Conservation (phyloP, 2,888 invertebrate genomes). For the Achlya flavicornis region DNA sequence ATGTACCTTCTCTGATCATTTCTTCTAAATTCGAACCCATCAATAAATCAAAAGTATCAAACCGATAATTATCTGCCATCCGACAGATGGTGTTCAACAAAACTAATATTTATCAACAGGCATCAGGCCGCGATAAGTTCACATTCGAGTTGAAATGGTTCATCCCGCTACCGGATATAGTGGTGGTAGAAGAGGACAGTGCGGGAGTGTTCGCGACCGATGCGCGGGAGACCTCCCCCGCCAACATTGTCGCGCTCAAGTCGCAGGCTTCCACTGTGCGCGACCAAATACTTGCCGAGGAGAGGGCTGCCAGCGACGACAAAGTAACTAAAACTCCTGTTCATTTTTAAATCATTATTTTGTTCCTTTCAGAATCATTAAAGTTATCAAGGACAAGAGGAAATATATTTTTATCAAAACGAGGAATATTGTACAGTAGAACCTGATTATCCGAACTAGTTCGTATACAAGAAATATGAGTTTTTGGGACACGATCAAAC, state of each 20-base stretch:
- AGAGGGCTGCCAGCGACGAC: conserved; percentile 86
- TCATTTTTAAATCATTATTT: no score
- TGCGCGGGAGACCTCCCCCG: conserved; percentile 87
- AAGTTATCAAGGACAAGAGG: no score
- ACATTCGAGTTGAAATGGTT: conserved; percentile 97
- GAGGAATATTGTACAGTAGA: no score
- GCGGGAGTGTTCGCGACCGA: conserved; percentile 62
- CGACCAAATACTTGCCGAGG: conserved; percentile 92
- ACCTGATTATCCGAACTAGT: no score
- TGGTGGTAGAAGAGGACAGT: conserved; percentile 87
- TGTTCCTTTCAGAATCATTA: no score
- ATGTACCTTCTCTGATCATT: no score
- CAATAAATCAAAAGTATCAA: no score
- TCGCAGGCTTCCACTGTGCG: conserved; percentile 93
- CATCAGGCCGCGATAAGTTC: conserved; percentile 93
- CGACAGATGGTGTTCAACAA: neutral
- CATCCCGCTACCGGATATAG: conserved; percentile 92
- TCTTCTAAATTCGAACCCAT: no score
- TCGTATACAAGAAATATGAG: no score
- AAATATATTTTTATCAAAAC: no score
- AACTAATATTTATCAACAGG: conserved; percentile 64
- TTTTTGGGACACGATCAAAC: no score
- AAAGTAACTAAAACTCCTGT: conserved; percentile 68
- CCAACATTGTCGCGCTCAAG: conserved; percentile 92
- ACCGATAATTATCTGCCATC: neutral